Base-by-base conservation (phyloP, 2,797 vertebrate species). In the Phalanger gymnotis region DNA sequence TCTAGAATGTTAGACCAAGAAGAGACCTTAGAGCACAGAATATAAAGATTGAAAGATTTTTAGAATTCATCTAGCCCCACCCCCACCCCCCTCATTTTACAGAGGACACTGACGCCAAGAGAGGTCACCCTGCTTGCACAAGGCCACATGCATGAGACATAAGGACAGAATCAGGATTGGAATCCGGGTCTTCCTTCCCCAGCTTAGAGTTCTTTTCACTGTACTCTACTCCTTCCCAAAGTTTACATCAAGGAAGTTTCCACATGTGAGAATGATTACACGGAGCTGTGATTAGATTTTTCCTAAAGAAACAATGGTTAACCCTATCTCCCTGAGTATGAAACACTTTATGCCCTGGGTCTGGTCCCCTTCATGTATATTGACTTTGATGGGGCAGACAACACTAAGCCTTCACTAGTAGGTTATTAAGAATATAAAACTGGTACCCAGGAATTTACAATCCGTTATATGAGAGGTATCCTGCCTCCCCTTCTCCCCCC, bases 211-310 rank as follows among this genome's bases (percentile, higher is more conserved):
- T 51, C 34, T 87, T 51, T 87, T 14, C 40, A 47, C 73, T 28
- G 25, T 27, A 51, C 22, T 25, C 40, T 87, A 25, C 40, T 87
- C 25, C 40, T 81, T 47, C 73, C 40, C 40, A 87, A 51, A 47
- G 73, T 47, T 87, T 87, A 25, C 40, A 87, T 87, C 73, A 87
- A 87, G 73, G 73, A 87, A 87, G 73, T 87, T 51, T 87, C 97
- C 98, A 99, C 99, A 99, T 99, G 99, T 99, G 99, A 99, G 98
- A 99, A 98, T 99, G 99, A 99, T 99, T 99, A 99, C 98, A 98
- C 97, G 97, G 98, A 98, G 98, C 98, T 99, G 98, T 98, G 98
- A 99, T 99, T 99, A 98, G 98, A 98, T 98, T 98, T 96, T 98
- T 98, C 98, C 98, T 97, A 98, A 98, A 98, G 98, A 99, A 99